phyloP scores from a whole-genome alignment of 2,113 vertebrate species.

The Phrynosoma blainvillii region DNA sequence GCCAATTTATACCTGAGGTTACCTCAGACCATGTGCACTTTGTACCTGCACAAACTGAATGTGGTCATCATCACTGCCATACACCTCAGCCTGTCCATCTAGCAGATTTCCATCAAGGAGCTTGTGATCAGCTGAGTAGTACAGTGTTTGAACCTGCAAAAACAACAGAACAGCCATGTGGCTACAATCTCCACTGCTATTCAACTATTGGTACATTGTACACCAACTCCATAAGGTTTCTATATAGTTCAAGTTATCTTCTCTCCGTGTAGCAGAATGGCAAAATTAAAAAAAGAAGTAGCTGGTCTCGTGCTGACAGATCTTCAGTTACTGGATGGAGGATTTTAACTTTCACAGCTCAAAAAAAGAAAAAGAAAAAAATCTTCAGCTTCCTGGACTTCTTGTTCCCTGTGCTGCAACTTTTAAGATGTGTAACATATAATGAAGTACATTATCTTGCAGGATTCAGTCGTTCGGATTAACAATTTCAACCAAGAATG shows the following conservation, averaged over 20 bases:
- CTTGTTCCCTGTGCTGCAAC: slow-evolving; percentile 64
- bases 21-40: slow-evolving; percentile 80
- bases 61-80: slow-evolving; percentile 98
- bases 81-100: slow-evolving; percentile 98
- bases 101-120: slow-evolving; percentile 98
- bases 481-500: slow-evolving; percentile 72
- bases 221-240: slow-evolving; percentile 71
- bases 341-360: slow-evolving; percentile 75
- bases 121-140: slow-evolving; percentile 99
- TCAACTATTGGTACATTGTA: slow-evolving; percentile 71
- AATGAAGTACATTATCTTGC: slow-evolving; percentile 69
- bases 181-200: slow-evolving; percentile 89
- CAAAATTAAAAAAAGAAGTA: slow-evolving; percentile 72
- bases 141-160: slow-evolving; percentile 99
- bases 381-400: slow-evolving; percentile 76
- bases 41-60: slow-evolving; percentile 99
- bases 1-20: slow-evolving; percentile 70
- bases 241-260: slow-evolving; percentile 67
- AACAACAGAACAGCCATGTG: slow-evolving; percentile 98
- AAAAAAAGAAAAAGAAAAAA: slow-evolving; percentile 55
- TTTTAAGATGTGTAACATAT: slow-evolving; percentile 68
- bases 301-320: slow-evolving; percentile 75
- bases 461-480: slow-evolving; percentile 66
- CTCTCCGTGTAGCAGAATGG: slow-evolving; percentile 76
- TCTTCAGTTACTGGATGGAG: slow-evolving; percentile 72